Evolutionary conservation across 2,113 vertebrate genomes (phyloP), one percentile per base, ranked within the genome.

Genomic region (Tachysurus fulvidraco): DNA sequence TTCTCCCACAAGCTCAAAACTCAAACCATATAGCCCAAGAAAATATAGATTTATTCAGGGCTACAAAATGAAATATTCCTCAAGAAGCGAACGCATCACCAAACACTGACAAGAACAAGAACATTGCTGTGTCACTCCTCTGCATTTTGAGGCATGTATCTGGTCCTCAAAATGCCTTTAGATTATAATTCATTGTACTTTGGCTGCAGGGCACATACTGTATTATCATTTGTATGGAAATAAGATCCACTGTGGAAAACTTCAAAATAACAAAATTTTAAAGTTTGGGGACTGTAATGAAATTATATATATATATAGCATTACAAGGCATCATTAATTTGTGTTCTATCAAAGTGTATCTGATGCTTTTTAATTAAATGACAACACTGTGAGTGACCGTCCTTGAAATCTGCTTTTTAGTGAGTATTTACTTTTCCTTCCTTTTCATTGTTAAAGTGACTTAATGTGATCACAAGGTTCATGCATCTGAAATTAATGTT

Each of bases 61-160:
- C 71, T 76, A 50, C 41, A 76, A 76, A 76, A 73, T 44, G 36
- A 76, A 74, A 73, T 73, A 71, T 65, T 30, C 13, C 64, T 65
- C 14, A 19, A 71, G 17, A 10, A 28, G 64, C 3, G 19, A 71
- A 21, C 46, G 23, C 11, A 50, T 46, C 41, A 50, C 11, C 19
- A 74, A 50, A 50, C 44, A 8, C 21, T 6, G 19, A 13, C 19
- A 46, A 50, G 44, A 76, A 19, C 36, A 44, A 76, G 23, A 76
- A 76, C 44, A 30, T 67, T 30, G 14, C 64, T 36, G 28, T 21
- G 5, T 50, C 46, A 50, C 46, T 50, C 46, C 46, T 50, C 46
- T 50, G 46, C 46, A 50, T 50, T 50, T 50, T 50, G 46, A 50
- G 46, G 46, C 46, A 50, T 50, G 46, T 50, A 50, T 50, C 46